Base-by-base conservation (phyloP, 2,888 invertebrate genomes). In the Vesta saturnalis region DNA sequence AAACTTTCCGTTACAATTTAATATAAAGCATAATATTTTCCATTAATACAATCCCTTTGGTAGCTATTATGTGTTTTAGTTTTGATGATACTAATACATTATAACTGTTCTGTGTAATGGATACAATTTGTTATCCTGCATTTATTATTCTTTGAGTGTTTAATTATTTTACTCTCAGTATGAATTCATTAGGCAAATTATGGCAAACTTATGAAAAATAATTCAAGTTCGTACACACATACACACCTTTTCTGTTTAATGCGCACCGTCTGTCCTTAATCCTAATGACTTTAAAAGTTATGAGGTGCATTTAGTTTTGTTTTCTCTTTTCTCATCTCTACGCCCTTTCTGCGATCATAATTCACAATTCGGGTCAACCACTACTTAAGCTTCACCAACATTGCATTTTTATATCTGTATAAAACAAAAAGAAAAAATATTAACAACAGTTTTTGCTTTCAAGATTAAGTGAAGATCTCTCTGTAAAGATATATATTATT, bases 81-180 rank as follows among this genome's bases (percentile, higher is more conserved):
- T 52, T 52, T 52, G 52, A 52, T 52, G 52, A 21, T 52, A 19
- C 52, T 52, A 52, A 52, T 52, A 52, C 52, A 21, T 52, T 52
- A 52, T 21, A 10, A 12, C 19, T 18, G 52, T 21, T 19, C 19
- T 21, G 18, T 52, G 19, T 52, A 52, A 52, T 52, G 52, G 52
- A 52, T 12, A 52, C 19, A 52, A 52, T 52, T 52, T 52, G 19
- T 52, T 19, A 19, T 12, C 12, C 18, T 12, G 4, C 12, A 12
- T 52, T 52, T 52, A 21, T 52, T 19, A 1, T 52, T 18, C 52
- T 52, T 21, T 52, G 21, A 52, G 52, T 52, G 52, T 52, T n/a
- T 21, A 6, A 52, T 52, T 52, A 21, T n/a, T 39, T 39, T 39
- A 39, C 39, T 39, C 39, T 3, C 39, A 39, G 39, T 8, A 39